Evolutionary conservation across 2,797 vertebrate genomes (phyloP), one percentile per base, ranked within the genome.

Genomic region (Gephyroberyx darwinii): DNA sequence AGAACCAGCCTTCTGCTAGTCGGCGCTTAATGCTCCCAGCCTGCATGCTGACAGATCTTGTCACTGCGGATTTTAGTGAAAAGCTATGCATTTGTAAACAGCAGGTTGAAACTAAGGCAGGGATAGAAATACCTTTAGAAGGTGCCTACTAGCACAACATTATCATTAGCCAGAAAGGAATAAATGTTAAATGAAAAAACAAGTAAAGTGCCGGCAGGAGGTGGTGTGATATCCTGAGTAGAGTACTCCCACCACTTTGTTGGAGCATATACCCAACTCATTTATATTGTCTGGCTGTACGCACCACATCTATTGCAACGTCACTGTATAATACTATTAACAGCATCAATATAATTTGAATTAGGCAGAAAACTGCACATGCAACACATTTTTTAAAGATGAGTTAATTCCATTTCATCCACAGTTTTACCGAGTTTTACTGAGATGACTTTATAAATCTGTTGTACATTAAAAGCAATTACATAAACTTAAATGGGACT

Each of bases 21-120:
- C 61, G 19, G 61, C 69, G 81, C 74, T 82, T 74, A 84, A 66
- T 16, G 33, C 53, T 53, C 16, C 35, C 43, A 57, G 74, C 22
- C 17, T n/a, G 74, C 30, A n/a, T 0, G 1, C 79, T 81, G 84
- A 86, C 84, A 75, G 69, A 72, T 71, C 62, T 48, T 43, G 76
- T 88, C 83, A 85, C 59, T 30, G 75, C 16, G 56, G 74, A 84
- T 80, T 67, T 75, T 26, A 5, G 20, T 14, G 59, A 56, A 81
- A 78, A 76, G 60, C 66, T 39, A 53, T 10, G 26, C 75, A 71
- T 84, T 78, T 80, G 82, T 83, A 81, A 75, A 77, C 75, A 79
- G 74, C 39, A 54, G 69, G 61, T 71, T 72, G 60, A 72, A 55
- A 70, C 54, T 43, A 72, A 61, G 43, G 52, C 48, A 45, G 55